Evolutionary conservation across 2,113 vertebrate genomes (phyloP).

Genomic region (Odocoileus virginianus): DNA sequence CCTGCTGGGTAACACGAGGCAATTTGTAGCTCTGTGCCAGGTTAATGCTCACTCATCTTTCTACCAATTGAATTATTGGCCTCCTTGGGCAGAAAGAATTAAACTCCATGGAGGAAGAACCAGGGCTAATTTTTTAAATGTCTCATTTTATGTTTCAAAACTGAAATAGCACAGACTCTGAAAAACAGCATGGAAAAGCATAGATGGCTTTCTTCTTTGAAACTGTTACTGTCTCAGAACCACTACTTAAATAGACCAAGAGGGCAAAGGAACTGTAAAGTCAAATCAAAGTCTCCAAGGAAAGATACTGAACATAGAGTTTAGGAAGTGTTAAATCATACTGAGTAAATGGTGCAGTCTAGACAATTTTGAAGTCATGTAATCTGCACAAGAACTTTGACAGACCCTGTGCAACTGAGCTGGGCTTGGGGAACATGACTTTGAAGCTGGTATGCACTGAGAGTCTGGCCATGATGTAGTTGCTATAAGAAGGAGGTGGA

Average conservation of each 20-base stretch:
- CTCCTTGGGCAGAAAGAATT: neutral
- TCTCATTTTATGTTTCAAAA: slow-evolving; percentile 40
- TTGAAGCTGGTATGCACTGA: neutral
- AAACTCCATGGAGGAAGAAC: neutral
- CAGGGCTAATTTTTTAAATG: neutral
- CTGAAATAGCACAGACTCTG: neutral
- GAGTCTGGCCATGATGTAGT: neutral
- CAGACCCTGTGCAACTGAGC: neutral
- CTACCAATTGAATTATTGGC: neutral
- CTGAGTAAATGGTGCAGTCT: neutral
- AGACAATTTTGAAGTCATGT: neutral
- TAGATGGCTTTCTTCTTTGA: neutral
- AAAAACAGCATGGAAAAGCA: neutral
- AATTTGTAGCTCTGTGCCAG: neutral
- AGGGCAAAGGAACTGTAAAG: neutral
- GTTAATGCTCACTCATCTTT: neutral
- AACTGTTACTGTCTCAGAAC: neutral
- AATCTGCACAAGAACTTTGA: neutral
- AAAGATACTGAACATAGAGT: neutral
- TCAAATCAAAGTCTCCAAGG: neutral
- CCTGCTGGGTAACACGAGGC: neutral
- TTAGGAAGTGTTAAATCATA: neutral
- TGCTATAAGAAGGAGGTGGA: neutral
- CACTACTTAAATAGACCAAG: neutral
- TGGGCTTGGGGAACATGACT: neutral